Conservation (phyloP, 2,888 invertebrate species). For the Smittia sp. region DNA sequence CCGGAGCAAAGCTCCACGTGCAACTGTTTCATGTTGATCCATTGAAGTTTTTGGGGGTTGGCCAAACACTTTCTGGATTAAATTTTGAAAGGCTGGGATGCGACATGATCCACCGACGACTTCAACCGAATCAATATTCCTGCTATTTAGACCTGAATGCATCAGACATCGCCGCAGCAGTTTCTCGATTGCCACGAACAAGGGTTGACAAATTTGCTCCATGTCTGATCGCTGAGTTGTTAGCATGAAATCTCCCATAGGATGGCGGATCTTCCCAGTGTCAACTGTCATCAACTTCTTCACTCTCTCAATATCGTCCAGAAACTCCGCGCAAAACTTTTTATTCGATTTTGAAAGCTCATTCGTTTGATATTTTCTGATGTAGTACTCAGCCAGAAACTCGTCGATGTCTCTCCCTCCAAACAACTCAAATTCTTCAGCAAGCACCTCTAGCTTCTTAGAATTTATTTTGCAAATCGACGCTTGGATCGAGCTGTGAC, state of each 20-base stretch:
- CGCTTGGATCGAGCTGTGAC: not conserved
- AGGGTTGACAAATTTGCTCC: not conserved
- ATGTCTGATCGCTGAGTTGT: not conserved
- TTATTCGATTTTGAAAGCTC: not conserved
- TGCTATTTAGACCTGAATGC: not conserved
- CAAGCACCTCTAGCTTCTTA: not conserved
- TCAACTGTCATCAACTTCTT: not conserved
- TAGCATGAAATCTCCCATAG: not conserved
- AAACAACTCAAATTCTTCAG: not conserved
- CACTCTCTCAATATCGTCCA: not conserved
- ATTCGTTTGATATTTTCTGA: not conserved
- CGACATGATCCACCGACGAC: not conserved
- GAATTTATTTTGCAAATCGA: not conserved
- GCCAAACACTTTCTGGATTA: not conserved
- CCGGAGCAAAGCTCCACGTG: not conserved
- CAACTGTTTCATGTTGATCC: not conserved
- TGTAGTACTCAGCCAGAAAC: not conserved
- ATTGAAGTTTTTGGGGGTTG: not conserved
- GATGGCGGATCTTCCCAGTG: not conserved
- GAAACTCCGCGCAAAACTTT: not conserved
- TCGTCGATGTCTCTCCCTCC: not conserved
- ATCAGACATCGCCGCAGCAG: not conserved
- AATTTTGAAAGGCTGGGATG: not conserved
- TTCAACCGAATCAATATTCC: not conserved
- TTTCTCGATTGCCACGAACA: not conserved